Evolutionary conservation across 2,797 vertebrate species (phyloP), one percentile per base, ranked within the genome.

Genomic region (Ceryle rudis): DNA sequence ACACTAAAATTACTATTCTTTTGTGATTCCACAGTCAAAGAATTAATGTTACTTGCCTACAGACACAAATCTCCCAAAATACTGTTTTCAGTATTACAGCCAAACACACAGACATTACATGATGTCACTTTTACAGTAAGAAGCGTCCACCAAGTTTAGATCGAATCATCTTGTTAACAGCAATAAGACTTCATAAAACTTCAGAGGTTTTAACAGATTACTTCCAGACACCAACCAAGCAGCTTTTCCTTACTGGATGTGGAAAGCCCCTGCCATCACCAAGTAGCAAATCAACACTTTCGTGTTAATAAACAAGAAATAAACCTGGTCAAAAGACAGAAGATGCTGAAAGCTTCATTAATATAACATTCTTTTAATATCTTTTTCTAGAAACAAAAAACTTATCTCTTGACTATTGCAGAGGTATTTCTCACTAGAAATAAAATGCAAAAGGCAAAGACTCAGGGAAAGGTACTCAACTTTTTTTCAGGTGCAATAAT

Each of bases 91-190:
- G 39, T 9, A 69, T 41, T 37, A 55, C 12, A 49, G 67, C 8
- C 16, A 65, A 31, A 20, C 42, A 44, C 42, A 77, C 6, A 84
- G 2, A 41, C 35, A 11, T 20, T 28, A n/a, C 4, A 58, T 49
- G 80, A 47, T 5, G 4, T 37, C 18, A 55, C 26, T 58, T 46
- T 47, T 75, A 29, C 51, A 61, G 4, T 20, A 47, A 91, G 39
- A 74, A n/a, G 6, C 1, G 2, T 8, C n/a, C 17, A 25, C 21
- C 0, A 0, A 85, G 35, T 22, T 89, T 61, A 42, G 26, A 75
- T 31, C 18, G 41, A 74, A 60, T 23, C 10, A 19, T 62, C 90
- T 54, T 74, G 20, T 49, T 19, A 70, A 46, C 22, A 55, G 19
- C 25, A 86, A 8, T 35, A n/a, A 64, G 21, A 61, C 9, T 37